Conservation (phyloP, 2,888 invertebrate species). For the Schizotus pectinicornis region DNA sequence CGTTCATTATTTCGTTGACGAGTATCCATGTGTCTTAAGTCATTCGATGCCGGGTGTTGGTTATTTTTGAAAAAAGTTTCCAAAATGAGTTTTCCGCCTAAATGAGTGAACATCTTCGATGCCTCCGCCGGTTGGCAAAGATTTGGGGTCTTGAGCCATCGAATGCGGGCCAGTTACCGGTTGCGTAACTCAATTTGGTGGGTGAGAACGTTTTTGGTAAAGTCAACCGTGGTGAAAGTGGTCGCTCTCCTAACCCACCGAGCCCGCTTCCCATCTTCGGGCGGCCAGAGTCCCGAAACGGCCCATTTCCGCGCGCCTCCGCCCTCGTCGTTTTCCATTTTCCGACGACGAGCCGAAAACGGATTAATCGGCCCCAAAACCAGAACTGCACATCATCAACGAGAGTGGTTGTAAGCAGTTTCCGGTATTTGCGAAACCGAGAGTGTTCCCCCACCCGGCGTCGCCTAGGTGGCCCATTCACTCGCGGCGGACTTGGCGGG, state of each 20-base stretch:
- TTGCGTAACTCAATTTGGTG: too few relatives aligned
- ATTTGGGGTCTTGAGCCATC: too few relatives aligned
- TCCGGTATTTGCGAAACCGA: slow-evolving; percentile 58
- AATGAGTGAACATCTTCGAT: too few relatives aligned
- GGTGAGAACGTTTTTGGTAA: too few relatives aligned
- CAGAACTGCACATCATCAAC: slow-evolving; percentile 12
- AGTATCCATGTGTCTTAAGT: too few relatives aligned
- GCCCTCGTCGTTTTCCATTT: background rate
- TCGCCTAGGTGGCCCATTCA: slow-evolving; percentile 49
- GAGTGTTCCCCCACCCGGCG: slow-evolving; percentile 45
- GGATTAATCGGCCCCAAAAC: background rate
- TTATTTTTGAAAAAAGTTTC: too few relatives aligned
- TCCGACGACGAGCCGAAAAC: background rate
- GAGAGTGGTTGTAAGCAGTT: slow-evolving; percentile 33
- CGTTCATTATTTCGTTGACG: too few relatives aligned
- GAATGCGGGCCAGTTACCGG: too few relatives aligned
- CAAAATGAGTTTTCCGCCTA: too few relatives aligned
- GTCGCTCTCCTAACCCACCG: slow-evolving; percentile 3
- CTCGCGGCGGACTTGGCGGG: slow-evolving; percentile 43
- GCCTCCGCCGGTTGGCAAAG: too few relatives aligned
- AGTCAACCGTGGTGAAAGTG: slow-evolving; percentile 3
- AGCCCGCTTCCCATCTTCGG: background rate
- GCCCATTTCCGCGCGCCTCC: background rate
- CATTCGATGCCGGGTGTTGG: too few relatives aligned
- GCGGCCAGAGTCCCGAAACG: background rate